Evolutionary conservation across 2,888 invertebrate genomes (phyloP), one percentile per base, ranked within the genome.

Genomic region (Resseliella maxima): DNA sequence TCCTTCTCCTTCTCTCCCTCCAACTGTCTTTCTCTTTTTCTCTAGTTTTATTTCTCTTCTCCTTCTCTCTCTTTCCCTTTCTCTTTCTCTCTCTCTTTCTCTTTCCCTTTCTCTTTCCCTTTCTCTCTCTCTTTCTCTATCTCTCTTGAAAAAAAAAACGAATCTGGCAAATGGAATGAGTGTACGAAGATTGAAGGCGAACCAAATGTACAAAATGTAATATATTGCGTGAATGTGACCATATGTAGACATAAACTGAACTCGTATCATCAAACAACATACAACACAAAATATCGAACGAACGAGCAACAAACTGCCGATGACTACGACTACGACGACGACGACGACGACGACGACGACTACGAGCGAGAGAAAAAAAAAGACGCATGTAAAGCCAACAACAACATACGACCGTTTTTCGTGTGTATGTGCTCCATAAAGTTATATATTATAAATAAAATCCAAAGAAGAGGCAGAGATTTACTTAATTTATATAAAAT

Each of bases 401-500:
- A 59, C n/a, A 59, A 59, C 3, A 72, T 31, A 15, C 27, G 31
- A 31, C 31, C 31, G 72, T 72, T 72, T 72, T 72, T 72, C 41
- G 72, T 72, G 15, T 72, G 72, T 72, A 72, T 72, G 72, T 72
- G 72, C 72, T 72, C 36, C 86, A 86, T 54, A 86, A 36, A 54
- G 54, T 85, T 46, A 85, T 54, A 86, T 86, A 54, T 54, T 54
- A 86, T 86, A 86, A 86, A 86, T 86, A 50, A 86, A 86, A 86
- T 86, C 86, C 54, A 36, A 54, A 54, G 54, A 86, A 86, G 86
- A 86, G 86, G 86, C 86, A 86, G 86, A 86, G 83, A 86, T 86
- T 86, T 86, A 86, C 64, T 83, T 86, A 86, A 86, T 86, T 86
- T 86, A 86, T 38, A 86, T 86, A 86, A 86, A 86, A 86, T 83